These are phyloP conservation scores for Troides helena DNA, from an alignment of 2,888 invertebrate species.

Conservation along the genomic window DNA sequence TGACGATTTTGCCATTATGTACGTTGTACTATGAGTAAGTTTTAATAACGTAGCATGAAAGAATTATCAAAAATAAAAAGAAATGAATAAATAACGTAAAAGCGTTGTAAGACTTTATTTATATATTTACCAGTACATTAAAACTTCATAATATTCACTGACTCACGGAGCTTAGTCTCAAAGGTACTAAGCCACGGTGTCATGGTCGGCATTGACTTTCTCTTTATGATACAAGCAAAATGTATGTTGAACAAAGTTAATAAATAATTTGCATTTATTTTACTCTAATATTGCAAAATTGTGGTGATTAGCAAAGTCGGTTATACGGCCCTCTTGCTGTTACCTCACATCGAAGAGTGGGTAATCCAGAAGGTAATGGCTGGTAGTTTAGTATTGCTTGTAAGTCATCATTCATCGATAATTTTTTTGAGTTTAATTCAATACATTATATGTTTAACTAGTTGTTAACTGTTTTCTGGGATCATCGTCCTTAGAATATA, in stretches of 20 bases:
- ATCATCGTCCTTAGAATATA: no score
- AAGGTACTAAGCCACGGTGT: not conserved
- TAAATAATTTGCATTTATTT: constrained; percentile 22
- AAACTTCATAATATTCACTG: not conserved
- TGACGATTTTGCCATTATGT: no score
- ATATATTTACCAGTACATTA: not conserved
- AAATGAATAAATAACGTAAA: no score
- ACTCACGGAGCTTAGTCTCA: not conserved
- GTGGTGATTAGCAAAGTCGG: constrained; percentile 42
- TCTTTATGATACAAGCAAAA: constrained; percentile 28
- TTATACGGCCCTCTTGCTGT: constrained; percentile 43
- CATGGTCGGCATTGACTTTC: constrained; percentile 33
- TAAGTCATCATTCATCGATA: not conserved
- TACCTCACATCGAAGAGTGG: constrained; percentile 44
- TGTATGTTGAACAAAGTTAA: constrained; percentile 8
- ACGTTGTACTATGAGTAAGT: no score
- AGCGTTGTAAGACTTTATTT: no score
- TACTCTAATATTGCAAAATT: constrained; percentile 23
- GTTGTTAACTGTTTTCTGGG: not conserved
- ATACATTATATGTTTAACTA: not conserved
- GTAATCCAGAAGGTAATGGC: constrained; percentile 34
- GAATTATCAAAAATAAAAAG: no score
- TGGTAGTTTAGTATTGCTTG: constrained; percentile 31
- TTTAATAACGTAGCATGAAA: no score
- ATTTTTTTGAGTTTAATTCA: not conserved